These are phyloP conservation scores for Apogon talboti DNA, from an alignment of 2,797 vertebrate species.

Conservation along the genomic window DNA sequence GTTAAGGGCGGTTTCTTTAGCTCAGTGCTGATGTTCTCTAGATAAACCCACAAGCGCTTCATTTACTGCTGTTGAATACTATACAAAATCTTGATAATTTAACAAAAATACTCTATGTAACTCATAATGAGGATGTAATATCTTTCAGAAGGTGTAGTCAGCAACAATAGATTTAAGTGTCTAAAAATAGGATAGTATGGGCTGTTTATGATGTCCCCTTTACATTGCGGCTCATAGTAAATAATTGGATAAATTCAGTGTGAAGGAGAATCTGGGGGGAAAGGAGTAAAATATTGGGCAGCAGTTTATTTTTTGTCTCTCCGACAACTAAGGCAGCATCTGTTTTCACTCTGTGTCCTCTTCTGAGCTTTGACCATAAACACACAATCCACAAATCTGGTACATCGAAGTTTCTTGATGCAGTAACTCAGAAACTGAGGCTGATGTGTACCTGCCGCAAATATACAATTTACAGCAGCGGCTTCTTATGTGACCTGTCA, in stretches of 20 bases:
- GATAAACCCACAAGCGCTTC: neutral
- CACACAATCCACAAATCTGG: neutral
- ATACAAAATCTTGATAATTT: no score
- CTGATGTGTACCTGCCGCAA: conserved; percentile 10
- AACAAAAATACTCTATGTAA: no score
- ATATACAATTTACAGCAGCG: conserved; percentile 18
- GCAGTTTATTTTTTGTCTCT: no score
- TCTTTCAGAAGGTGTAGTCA: no score
- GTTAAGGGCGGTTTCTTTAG: neutral
- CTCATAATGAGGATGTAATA: no score
- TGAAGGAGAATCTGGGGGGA: no score
- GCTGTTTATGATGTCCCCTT: neutral
- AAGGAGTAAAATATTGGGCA: no score
- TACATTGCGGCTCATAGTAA: no score
- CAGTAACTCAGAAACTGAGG: neutral
- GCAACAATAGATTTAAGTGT: neutral
- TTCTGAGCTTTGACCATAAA: neutral
- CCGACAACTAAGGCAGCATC: no score
- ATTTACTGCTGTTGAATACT: neutral
- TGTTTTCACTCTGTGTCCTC: no score
- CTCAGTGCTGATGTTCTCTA: neutral
- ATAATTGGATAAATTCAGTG: no score
- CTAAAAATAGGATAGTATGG: neutral
- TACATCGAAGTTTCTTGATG: neutral
- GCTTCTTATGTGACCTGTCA: neutral